Percentiles rank a stretch among this genome's conserved stretches.
phyloP scores from a whole-genome alignment of 2,888 invertebrate genomes.

The Opisthograptis luteolata region DNA sequence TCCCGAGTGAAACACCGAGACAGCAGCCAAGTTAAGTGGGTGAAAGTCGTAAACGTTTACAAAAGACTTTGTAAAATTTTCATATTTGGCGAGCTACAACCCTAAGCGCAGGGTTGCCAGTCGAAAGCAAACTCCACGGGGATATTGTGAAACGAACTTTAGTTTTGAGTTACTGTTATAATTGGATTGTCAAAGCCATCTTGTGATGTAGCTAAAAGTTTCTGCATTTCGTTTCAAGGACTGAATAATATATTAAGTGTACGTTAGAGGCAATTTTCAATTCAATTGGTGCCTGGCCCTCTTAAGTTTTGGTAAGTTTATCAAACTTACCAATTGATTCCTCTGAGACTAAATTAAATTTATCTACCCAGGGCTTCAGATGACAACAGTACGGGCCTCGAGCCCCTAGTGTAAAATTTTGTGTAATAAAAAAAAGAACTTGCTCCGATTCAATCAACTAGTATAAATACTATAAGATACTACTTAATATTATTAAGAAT shows the following conservation, averaged over 20 bases:
- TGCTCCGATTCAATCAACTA: too few species aligned
- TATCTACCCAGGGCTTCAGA: background rate
- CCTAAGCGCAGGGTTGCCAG: slow-evolving; percentile 34
- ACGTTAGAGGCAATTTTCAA: slow-evolving; percentile 18
- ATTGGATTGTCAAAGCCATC: slow-evolving; percentile 25
- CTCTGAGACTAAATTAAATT: background rate
- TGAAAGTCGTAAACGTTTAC: slow-evolving; percentile 51
- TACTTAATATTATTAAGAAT: too few species aligned
- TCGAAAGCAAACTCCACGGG: slow-evolving; percentile 11
- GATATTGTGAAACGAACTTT: slow-evolving; percentile 21
- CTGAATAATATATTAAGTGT: slow-evolving; percentile 21
- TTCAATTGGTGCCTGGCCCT: slow-evolving; percentile 4
- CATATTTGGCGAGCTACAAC: slow-evolving; percentile 47
- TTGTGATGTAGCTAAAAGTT: slow-evolving; percentile 18
- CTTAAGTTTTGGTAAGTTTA: background rate
- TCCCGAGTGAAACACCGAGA: slow-evolving; percentile 42
- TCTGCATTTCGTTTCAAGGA: slow-evolving; percentile 18
- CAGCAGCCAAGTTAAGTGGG: slow-evolving; percentile 44
- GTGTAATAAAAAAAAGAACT: too few species aligned
- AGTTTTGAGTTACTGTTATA: slow-evolving; percentile 28
- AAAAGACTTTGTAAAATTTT: slow-evolving; percentile 60
- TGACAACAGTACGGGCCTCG: too few species aligned
- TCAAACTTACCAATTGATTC: background rate
- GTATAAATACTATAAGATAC: too few species aligned
- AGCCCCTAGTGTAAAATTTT: too few species aligned